Base-by-base conservation (phyloP, 2,113 vertebrate genomes). In the Spea bombifrons region DNA sequence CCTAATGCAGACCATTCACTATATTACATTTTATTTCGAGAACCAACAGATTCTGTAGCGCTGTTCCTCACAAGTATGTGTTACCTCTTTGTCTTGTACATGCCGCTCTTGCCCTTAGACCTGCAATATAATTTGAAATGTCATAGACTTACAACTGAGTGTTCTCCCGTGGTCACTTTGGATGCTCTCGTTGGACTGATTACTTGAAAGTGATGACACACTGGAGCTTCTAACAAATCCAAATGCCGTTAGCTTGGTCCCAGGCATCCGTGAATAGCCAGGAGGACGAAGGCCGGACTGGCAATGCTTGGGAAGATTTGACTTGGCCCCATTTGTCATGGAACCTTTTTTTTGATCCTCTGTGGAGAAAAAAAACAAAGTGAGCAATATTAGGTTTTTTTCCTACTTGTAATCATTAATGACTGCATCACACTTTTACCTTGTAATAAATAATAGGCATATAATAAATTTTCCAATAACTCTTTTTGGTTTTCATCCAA, bases 241-340 rank as follows among this genome's bases (percentile, higher is more conserved):
- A 5, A 97, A 94, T 0, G 96, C 83, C 0, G 92, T 90, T 75
- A 96, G 86, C 16, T 95, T 96, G 46, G 93, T 88, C n/a, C 93
- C 87, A 0, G 96, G 95, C 73, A 97, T 83, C 61, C 93, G 90
- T 0, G 96, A 94, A 83, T 96, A 97, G 3, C 95, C 95, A 0
- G 97, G 96, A 17, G 95, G 94, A 47, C 96, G 96, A 8, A 98
- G 93, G 73, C 96, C 94, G n/a, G 95, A 94, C 3, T 89, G 94
- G 66, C 92, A 94, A 1, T 93, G 86, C 86, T 96, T 98, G 1
- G 93, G 91, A 2, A 94, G 92, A 73, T 87, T 88, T 44, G 92
- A 91, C 87, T 94, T 97, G 50, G 90, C 86, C 73, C 83, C 81
- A 55, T 84, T 90, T 74, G 93, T 88, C 84, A 86, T 85, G 5